These are phyloP conservation scores for Chrysemys picta DNA, from an alignment of 2,113 vertebrate species.

Conservation along the genomic window DNA sequence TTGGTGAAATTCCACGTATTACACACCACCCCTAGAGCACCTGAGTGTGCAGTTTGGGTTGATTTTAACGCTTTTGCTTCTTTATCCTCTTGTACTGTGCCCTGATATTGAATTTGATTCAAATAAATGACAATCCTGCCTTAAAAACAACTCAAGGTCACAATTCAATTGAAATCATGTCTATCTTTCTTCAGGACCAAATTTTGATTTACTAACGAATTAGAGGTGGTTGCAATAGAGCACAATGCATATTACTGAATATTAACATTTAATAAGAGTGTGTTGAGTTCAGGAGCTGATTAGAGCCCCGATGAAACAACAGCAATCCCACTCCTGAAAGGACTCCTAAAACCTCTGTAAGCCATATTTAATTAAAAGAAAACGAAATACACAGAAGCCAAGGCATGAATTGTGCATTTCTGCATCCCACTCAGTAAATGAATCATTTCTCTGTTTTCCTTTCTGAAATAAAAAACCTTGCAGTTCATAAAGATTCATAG, in stretches of 20 bases:
- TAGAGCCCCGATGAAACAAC: slow-evolving; percentile 20
- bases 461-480: slow-evolving; percentile 58
- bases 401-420: slow-evolving; percentile 52
- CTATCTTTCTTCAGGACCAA: slow-evolving; percentile 32
- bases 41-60: background rate
- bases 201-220: slow-evolving; percentile 53
- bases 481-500: slow-evolving; percentile 33
- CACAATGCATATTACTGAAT: background rate
- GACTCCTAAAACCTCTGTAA: slow-evolving; percentile 48
- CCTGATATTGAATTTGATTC: background rate
- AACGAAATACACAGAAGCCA: slow-evolving; percentile 42
- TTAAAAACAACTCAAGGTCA: background rate
- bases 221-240: slow-evolving; percentile 49
- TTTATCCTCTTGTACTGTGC: slow-evolving; percentile 2
- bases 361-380: slow-evolving; percentile 68
- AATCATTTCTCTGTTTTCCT: slow-evolving; percentile 65
- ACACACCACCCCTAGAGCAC: background rate
- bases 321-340: background rate
- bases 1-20: background rate
- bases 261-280: slow-evolving; percentile 45
- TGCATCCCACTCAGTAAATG: slow-evolving; percentile 70
- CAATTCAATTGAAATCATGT: slow-evolving; percentile 11
- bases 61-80: slow-evolving; percentile 42
- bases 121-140: slow-evolving; percentile 40
- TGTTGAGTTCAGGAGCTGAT: background rate